phyloP scores from a whole-genome alignment of 2,113 vertebrate species.

The Rhynchomys soricoides region DNA sequence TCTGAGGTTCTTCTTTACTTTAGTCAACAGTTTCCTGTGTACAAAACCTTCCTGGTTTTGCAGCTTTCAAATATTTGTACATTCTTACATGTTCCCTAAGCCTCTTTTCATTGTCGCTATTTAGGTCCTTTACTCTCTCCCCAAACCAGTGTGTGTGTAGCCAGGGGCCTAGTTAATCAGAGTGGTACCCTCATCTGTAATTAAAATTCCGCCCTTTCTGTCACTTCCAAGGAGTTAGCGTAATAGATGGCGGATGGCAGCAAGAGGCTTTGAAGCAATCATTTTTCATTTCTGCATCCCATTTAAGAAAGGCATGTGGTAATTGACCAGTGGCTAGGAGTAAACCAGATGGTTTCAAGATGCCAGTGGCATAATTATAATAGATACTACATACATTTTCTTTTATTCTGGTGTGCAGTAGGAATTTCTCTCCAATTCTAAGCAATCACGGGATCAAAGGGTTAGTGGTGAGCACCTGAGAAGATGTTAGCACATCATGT shows the following conservation, averaged over 20 bases:
- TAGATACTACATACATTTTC: neutral
- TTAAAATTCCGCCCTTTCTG: constrained; percentile 56
- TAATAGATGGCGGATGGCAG: constrained; percentile 5
- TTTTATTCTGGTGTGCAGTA: constrained; percentile 7
- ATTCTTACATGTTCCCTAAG: constrained; percentile 14
- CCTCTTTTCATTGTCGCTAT: neutral
- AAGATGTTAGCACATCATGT: neutral
- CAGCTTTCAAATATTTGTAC: constrained; percentile 55
- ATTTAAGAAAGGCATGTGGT: constrained; percentile 45
- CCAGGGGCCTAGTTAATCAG: neutral
- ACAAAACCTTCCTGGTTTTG: constrained; percentile 4
- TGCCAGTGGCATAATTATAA: neutral
- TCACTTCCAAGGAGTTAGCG: constrained; percentile 43
- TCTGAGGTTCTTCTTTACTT: constrained; percentile 8
- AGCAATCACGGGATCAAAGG: constrained; percentile 42
- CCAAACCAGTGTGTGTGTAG: neutral
- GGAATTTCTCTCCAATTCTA: constrained; percentile 51
- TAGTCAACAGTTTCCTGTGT: constrained; percentile 35
- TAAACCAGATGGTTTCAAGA: constrained; percentile 42
- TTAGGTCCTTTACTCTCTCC: constrained; percentile 31
- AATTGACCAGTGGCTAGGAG: constrained; percentile 44
- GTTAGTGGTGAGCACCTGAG: neutral
- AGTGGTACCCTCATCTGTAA: constrained; percentile 49
- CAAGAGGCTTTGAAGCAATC: constrained; percentile 33
- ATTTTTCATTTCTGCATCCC: constrained; percentile 51